Base-by-base conservation (phyloP, 2,797 vertebrate genomes). In the Babyrousa celebensis region DNA sequence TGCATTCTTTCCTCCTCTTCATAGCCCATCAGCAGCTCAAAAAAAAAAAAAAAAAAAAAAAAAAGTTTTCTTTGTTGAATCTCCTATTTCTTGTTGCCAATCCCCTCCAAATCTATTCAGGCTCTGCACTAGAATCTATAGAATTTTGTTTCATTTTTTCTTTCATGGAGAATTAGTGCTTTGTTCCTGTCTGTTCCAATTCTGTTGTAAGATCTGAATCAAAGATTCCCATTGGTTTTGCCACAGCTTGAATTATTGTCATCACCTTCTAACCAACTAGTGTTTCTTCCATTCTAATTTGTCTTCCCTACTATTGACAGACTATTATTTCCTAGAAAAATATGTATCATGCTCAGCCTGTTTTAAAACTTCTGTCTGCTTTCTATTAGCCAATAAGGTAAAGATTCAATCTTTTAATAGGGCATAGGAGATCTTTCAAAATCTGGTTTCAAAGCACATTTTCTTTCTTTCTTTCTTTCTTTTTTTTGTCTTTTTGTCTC, bases 301-400 rank as follows among this genome's bases (percentile, higher is more conserved):
- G 56, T 90, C 32, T 70, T 70, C 29, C 25, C 18, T 7, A 2
- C 18, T 32, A 10, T 21, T 27, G 52, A 36, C 36, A 36, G 25
- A 43, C 63, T 67, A 17, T 60, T 65, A 48, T 43, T 83, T 60
- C 62, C 56, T 48, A 15, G 54, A 27, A 52, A 71, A 60, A 43
- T 25, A 71, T 32, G 9, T 62, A 29, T 63, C 23, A 43, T 21
- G 12, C 54, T 20, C 17, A 52, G 5, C 16, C 65, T 92, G 17
- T 15, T 74, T 87, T 79, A 90, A 70, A 78, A n/a, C 25, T 40
- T 85, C 8, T 72, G 2, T 86, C 40, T 96, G 40, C 32, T 87
- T 87, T 79, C 32, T 78, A 5, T n/a, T 63, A 36, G 36, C 25
- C 82, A 89, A 0, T 21, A 75, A 87, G 43, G n/a, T 56, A 84